phyloP scores from a whole-genome alignment of 2,113 vertebrate species.

The Gavialis gangeticus region DNA sequence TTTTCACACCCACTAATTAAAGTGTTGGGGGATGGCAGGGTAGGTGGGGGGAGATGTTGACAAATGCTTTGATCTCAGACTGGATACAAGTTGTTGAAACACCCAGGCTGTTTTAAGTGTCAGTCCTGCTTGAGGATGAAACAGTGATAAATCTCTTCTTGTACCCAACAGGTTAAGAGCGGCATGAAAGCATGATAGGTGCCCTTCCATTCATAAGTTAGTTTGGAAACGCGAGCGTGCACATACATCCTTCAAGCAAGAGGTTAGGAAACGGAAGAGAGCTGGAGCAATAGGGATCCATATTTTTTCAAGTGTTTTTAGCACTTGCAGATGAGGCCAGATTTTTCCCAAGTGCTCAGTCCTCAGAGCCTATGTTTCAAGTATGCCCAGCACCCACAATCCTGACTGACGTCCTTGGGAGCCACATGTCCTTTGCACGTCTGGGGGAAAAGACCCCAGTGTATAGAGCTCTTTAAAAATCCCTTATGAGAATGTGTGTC shows the following conservation, averaged over 20 bases:
- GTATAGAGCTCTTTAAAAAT: neutral
- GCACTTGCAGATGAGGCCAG: neutral
- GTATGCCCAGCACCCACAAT: neutral
- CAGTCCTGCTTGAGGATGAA: neutral
- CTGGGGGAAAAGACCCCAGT: neutral
- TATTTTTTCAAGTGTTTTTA: neutral
- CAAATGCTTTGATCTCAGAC: neutral
- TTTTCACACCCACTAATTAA: slow-evolving; percentile 10
- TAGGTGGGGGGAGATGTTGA: neutral
- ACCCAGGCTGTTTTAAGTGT: neutral
- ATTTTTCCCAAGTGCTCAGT: neutral
- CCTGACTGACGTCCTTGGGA: neutral
- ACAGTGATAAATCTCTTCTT: neutral
- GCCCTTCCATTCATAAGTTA: neutral
- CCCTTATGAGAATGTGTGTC: neutral
- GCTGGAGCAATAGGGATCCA: neutral
- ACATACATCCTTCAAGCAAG: neutral
- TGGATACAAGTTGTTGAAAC: neutral
- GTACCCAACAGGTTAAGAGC: neutral
- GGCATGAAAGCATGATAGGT: neutral
- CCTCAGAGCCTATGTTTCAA: neutral
- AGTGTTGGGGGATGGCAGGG: neutral
- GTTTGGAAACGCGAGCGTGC: neutral
- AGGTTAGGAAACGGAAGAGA: neutral
- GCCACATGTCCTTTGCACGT: neutral